Percentiles rank a stretch among this genome's conserved stretches.
These are phyloP conservation scores for Monodelphis domestica DNA, from an alignment of 2,797 vertebrate genomes.

Conservation along the genomic window DNA sequence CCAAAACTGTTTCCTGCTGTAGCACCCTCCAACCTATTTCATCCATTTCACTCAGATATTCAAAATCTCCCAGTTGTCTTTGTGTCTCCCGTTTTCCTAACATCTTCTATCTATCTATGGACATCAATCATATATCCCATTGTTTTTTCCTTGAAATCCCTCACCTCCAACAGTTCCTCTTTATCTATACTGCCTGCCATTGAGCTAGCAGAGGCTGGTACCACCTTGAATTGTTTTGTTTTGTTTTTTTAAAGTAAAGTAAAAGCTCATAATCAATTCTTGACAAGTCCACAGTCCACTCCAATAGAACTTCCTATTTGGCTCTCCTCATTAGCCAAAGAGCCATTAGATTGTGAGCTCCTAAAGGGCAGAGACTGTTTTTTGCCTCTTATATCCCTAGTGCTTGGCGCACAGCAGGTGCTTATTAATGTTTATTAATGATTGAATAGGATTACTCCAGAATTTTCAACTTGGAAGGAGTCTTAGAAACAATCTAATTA, in stretches of 20 bases:
- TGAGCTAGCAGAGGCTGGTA: neutral
- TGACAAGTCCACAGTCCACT: neutral
- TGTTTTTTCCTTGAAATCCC: neutral
- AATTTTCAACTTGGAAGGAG: neutral
- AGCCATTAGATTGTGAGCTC: conserved; percentile 3
- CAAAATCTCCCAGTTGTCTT: neutral
- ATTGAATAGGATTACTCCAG: neutral
- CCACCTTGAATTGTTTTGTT: neutral
- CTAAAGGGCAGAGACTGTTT: neutral
- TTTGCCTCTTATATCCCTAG: neutral
- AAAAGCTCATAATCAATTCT: neutral
- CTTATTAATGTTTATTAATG: neutral
- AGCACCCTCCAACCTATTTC: neutral
- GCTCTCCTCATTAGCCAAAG: neutral
- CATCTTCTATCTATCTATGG: neutral
- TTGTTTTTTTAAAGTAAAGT: neutral
- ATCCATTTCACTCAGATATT: neutral
- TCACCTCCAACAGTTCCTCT: neutral
- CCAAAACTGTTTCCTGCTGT: neutral
- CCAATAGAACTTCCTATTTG: neutral
- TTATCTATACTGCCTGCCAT: neutral
- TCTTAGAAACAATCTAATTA: neutral
- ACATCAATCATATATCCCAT: neutral
- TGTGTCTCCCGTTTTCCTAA: neutral
- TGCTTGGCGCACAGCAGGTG: neutral